Conservation (phyloP, 2,113 vertebrate species). For the Pyrgilauda ruficollis region DNA sequence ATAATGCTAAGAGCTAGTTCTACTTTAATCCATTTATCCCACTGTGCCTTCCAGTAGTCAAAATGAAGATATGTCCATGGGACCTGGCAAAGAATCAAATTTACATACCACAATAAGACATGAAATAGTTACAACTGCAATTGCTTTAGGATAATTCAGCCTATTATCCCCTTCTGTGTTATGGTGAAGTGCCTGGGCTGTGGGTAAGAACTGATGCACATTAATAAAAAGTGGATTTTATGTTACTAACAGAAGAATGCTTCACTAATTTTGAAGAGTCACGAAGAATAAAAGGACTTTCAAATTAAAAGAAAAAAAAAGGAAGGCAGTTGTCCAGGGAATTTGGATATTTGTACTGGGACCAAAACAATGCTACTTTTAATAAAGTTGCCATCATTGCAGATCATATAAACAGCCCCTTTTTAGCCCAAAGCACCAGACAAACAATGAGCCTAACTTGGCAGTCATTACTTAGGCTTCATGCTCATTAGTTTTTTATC, state of each 20-base stretch:
- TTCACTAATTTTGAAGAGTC: constrained; percentile 11
- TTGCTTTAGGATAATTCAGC: constrained; percentile 52
- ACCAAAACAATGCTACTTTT: constrained; percentile 11
- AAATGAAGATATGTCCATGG: constrained; percentile 53
- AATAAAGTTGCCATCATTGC: constrained; percentile 15
- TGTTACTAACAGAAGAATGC: background rate
- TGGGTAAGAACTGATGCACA: background rate
- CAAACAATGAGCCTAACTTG: background rate
- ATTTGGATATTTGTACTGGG: constrained; percentile 32
- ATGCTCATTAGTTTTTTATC: background rate
- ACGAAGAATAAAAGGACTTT: background rate
- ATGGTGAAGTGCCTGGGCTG: background rate
- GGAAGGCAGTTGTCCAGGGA: background rate
- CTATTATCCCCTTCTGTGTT: constrained; percentile 41
- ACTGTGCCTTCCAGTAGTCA: constrained; percentile 33
- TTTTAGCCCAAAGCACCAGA: constrained; percentile 12
- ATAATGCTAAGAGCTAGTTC: constrained; percentile 29
- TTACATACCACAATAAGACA: constrained; percentile 49
- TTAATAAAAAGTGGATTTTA: background rate
- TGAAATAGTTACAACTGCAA: constrained; percentile 48
- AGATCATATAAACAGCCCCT: background rate
- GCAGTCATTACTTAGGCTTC: background rate
- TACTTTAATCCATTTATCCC: constrained; percentile 56
- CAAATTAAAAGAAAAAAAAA: background rate
- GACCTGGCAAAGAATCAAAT: constrained; percentile 44